Percentiles rank a stretch among this genome's conserved stretches.
These are phyloP conservation scores for Umimayanthus chanpuru DNA, from an alignment of 92 coral and sea anemone species.

Conservation along the genomic window DNA sequence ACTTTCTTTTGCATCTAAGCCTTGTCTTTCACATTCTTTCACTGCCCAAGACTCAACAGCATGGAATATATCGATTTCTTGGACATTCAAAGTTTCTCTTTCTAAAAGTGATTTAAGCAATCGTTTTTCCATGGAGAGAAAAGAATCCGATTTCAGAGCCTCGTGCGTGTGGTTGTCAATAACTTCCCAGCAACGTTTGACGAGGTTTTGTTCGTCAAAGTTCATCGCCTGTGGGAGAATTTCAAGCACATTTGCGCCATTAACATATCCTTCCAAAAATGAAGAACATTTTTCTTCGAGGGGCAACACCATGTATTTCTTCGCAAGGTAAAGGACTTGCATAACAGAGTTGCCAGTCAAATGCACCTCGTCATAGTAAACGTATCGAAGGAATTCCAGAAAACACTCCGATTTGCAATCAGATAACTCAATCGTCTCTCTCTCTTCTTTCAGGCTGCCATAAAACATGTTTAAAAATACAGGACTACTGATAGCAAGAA, in stretches of 20 bases:
- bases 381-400: constrained; percentile 14
- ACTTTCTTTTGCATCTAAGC: constrained; percentile 1
- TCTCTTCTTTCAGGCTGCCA: background rate
- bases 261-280: constrained; percentile 47
- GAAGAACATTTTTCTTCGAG: constrained; percentile 51
- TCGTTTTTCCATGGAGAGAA: constrained; percentile 25
- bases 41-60: constrained; percentile 45
- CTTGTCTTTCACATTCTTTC: constrained; percentile 40
- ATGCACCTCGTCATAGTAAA: constrained; percentile 27
- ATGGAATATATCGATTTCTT: constrained; percentile 40
- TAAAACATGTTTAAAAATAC: constrained; percentile 21
- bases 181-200: constrained; percentile 46
- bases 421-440: constrained; percentile 22
- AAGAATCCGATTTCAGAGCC: constrained; percentile 22
- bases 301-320: constrained; percentile 53
- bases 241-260: constrained; percentile 51
- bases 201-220: constrained; percentile 30
- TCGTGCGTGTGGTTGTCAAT: constrained; percentile 45
- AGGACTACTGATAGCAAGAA: constrained; percentile 24
- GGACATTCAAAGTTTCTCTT: constrained; percentile 19
- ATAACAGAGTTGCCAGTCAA: constrained; percentile 32
- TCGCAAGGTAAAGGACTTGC: constrained; percentile 57
- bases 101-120: constrained; percentile 21
- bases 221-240: constrained; percentile 51
- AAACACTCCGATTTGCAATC: constrained; percentile 19